Evolutionary conservation across 2,797 vertebrate genomes (phyloP).

Genomic region (Chiloscyllium punctatum): DNA sequence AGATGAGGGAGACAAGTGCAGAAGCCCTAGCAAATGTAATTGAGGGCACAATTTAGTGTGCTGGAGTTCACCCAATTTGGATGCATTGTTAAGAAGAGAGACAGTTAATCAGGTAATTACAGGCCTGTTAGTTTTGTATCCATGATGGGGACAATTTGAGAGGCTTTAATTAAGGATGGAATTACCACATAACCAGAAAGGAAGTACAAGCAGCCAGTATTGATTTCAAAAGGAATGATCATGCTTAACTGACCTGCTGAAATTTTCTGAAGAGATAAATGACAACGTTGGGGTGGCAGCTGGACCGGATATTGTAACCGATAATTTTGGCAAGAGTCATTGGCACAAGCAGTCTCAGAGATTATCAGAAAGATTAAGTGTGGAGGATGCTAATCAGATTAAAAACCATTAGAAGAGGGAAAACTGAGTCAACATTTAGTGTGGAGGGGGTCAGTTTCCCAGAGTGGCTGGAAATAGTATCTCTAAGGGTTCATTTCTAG

Average conservation of each 20-base stretch:
- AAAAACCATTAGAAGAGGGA: background rate
- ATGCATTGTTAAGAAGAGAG: background rate
- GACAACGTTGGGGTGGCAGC: background rate
- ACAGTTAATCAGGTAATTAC: conserved; percentile 24
- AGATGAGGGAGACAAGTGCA: too few species aligned
- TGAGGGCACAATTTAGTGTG: background rate
- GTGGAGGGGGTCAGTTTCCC: background rate
- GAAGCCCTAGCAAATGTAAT: background rate
- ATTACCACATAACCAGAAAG: background rate
- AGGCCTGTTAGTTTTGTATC: background rate
- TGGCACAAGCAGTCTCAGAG: background rate
- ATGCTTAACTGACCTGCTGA: background rate
- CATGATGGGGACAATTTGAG: background rate
- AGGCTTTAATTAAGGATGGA: conserved; percentile 5
- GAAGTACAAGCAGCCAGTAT: background rate
- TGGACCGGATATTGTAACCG: background rate
- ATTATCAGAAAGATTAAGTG: background rate
- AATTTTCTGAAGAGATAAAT: background rate
- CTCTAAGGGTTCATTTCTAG: background rate
- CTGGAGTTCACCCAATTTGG: background rate
- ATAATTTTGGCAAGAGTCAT: background rate
- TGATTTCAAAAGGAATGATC: background rate
- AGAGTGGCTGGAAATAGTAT: background rate
- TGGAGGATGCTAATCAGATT: background rate
- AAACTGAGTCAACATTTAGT: background rate